Percentiles rank a stretch among this genome's conserved stretches.
Conservation (phyloP, 2,113 vertebrate genomes). For the Zosterops pallidus region DNA sequence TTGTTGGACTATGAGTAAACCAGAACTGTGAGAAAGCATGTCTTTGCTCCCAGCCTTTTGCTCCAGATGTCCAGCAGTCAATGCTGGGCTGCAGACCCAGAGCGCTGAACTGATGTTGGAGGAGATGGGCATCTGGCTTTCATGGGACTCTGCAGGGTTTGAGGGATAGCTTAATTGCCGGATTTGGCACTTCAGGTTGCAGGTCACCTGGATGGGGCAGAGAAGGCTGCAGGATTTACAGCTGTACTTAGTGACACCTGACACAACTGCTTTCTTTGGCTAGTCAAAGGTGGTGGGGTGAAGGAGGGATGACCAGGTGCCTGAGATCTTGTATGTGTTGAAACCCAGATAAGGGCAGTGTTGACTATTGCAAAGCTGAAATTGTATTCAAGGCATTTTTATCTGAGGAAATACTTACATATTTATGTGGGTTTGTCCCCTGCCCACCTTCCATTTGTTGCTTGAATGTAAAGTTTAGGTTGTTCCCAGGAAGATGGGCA, state of each 20-base stretch:
- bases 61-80: accelerated
- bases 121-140: not conserved
- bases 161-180: accelerated
- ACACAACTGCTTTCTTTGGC: not conserved
- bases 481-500: not conserved
- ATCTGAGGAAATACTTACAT: not conserved
- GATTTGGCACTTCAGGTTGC: not conserved
- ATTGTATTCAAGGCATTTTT: not conserved
- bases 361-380: not conserved
- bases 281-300: not conserved
- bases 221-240: not conserved
- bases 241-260: not conserved
- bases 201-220: not conserved
- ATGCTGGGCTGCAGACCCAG: accelerated
- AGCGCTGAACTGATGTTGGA: accelerated
- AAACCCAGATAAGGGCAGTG: not conserved
- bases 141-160: not conserved
- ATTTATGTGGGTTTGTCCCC: not conserved
- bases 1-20: not conserved
- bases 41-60: not conserved
- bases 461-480: not conserved
- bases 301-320: not conserved
- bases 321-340: not conserved
- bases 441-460: not conserved
- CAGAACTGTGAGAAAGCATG: not conserved